Evolutionary conservation across 1,140 invertebrate species (phyloP), one percentile per base, ranked within the genome.

Genomic region (Drosophila quadrilineata): DNA sequence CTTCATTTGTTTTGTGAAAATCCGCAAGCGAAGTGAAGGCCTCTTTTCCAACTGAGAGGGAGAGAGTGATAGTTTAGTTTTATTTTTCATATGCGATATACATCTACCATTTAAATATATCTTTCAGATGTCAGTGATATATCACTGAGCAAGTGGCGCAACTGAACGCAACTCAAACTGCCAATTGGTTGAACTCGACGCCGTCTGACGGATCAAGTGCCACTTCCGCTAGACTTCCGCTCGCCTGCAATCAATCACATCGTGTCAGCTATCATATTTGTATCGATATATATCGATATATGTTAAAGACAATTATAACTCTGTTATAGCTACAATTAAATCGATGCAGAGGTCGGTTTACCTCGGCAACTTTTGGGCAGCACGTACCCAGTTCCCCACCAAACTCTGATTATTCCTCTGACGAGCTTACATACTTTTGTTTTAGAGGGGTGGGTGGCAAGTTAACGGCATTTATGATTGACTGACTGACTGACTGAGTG

Each of bases 121-220:
- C 69, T 80, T 75, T 80, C 76, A 82, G 67, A 69, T 84, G 79
- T 86, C 79, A 84, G 75, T 84, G 80, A 79, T 84, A 85, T 79
- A 84, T 85, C 79, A 84, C 71, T 58, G 79, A 56, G 57, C 74
- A 85, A 74, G 56, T 79, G 79, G 70, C 53, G 36, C 60, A 10
- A 8, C 19, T 26, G 43, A 49, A 36, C 10, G 40, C 19, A 14
- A 26, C 66, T 53, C 49, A 45, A 28, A 52, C 31, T 50, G 63
- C n/a, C 28, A 54, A 69, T 69, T 75, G 73, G 35, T 75, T 60
- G 75, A 54, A 35, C 29, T 6, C 19, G 43, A n/a, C n/a, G n/a
- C n/a, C n/a, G n/a, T n/a, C 6, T 31, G 36, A 28, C 21, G 71
- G 74, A 77, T 77, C 74, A 77, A 77, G 75, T 70, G 75, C 53